Evolutionary conservation across 2,113 vertebrate species (phyloP), one percentile per base, ranked within the genome.

Genomic region (Rhipidura dahli): DNA sequence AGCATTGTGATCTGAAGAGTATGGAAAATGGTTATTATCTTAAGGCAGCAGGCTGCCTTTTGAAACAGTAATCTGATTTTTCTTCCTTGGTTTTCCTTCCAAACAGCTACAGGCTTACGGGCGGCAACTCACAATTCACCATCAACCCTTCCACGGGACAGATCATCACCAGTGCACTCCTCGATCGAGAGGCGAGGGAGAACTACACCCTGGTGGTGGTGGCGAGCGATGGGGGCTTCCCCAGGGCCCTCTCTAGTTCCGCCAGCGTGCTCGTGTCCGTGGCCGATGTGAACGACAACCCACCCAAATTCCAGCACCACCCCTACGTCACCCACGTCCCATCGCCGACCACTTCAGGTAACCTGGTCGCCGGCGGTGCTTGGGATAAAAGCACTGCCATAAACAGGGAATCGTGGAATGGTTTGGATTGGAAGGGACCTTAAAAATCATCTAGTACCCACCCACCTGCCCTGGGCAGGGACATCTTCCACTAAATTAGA

Each of bases 61-160:
- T 26, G 64, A 70, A 61, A 65, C 40, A 33, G 12, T 47, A 42
- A 88, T 33, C 3, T 1, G n/a, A 12, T 39, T 66, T 69, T 83
- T 49, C 30, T 28, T 60, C 31, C 33, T 66, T 54, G n/a, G 8
- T 51, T 57, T 82, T 89, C 39, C 50, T 65, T 70, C 77, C 61
- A 2, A 89, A 87, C 97, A 99, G 99, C 94, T 99, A 99, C 89
- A 99, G 98, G 72, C 97, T 99, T 83, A 97, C 60, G 1, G 99
- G 99, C 16, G 99, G 99, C 54, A 98, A 99, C 71, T 98, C 98
- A 0, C 99, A 99, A 60, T 99, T 99, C 97, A 99, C 99, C 57
- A 99, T 99, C 97, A 99, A 99, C 97, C 99, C 99, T 1, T 98
- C 99, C 5, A 99, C 99, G 2, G 99, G 99, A 30, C 99, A 99